Evolutionary conservation across 2,797 vertebrate genomes (phyloP).

Genomic region (Falco columbarius): DNA sequence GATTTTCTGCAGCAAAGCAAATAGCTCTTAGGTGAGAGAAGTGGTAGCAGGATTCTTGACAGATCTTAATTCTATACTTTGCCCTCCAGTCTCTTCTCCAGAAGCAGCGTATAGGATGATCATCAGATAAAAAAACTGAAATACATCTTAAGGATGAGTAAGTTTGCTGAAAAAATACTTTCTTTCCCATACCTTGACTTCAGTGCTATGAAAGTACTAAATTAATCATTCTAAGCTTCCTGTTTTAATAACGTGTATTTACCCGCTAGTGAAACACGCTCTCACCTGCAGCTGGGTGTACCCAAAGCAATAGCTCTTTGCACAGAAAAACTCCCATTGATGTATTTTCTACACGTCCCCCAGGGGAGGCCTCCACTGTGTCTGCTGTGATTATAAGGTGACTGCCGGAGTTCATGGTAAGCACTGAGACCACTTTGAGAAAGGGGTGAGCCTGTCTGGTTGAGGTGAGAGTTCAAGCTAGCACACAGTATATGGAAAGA

Average conservation of each 20-base stretch:
- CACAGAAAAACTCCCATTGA: neutral
- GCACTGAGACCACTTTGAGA: neutral
- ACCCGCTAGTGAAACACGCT: neutral
- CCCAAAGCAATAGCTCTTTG: neutral
- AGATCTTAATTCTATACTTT: neutral
- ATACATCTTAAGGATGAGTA: neutral
- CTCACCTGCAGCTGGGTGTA: neutral
- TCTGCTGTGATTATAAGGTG: neutral
- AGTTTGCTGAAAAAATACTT: conserved; percentile 15
- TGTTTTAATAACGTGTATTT: neutral
- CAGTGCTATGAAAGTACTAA: neutral
- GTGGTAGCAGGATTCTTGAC: neutral
- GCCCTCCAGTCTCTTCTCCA: neutral
- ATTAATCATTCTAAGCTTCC: neutral
- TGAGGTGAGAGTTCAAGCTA: neutral
- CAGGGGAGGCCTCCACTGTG: neutral
- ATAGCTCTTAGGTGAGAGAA: neutral
- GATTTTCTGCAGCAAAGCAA: neutral
- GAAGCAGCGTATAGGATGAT: neutral
- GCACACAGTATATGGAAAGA: neutral
- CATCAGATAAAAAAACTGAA: neutral
- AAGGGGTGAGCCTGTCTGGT: neutral
- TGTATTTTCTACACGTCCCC: neutral
- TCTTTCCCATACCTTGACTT: neutral
- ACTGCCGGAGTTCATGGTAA: neutral